Evolutionary conservation across 2,888 invertebrate species (phyloP), one percentile per base, ranked within the genome.

Genomic region (Ornithoptera alexandrae): DNA sequence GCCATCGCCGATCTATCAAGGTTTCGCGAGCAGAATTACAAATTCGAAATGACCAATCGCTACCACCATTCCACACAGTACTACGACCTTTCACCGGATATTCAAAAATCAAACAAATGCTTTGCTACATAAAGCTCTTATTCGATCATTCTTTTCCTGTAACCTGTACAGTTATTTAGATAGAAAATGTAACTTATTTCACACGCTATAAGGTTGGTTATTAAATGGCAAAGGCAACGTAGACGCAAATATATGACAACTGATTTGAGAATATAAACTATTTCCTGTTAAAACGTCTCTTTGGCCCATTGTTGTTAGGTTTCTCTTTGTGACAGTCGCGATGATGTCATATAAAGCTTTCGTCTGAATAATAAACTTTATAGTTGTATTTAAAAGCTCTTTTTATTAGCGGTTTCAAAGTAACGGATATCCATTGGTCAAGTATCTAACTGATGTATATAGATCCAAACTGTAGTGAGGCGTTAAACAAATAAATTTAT

Each of bases 1-100:
- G 78, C 83, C 87, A 85, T 90, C 86, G 84, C 81, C 88, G 88
- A 91, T 91, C 90, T 88, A 91, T 92, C 91, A 91, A 84, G 73
- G 70, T 78, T 77, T 84, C 88, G 90, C 89, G 89, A 78, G 83
- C 82, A 78, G 92, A 92, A 92, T 91, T 83, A 82, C 79, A 89
- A 91, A 88, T 89, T 83, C 80, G 82, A 86, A 87, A 89, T 87
- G 84, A 84, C 90, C 91, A 90, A 89, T 90, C 82, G 83, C 81
- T 71, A 74, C 72, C 76, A 78, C 81, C 81, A 81, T 82, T 84
- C 80, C 84, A 81, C 88, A 90, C 75, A 78, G 88, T 75, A 88
- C 79, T 88, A 89, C 81, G 81, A 81, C 74, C 77, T 78, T 77
- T 79, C 73, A 76, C 76, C 79, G 79, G 81, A 80, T 82, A 82